Evolutionary conservation across 2,113 vertebrate genomes (phyloP).

Genomic region (Pluvialis apricaria): DNA sequence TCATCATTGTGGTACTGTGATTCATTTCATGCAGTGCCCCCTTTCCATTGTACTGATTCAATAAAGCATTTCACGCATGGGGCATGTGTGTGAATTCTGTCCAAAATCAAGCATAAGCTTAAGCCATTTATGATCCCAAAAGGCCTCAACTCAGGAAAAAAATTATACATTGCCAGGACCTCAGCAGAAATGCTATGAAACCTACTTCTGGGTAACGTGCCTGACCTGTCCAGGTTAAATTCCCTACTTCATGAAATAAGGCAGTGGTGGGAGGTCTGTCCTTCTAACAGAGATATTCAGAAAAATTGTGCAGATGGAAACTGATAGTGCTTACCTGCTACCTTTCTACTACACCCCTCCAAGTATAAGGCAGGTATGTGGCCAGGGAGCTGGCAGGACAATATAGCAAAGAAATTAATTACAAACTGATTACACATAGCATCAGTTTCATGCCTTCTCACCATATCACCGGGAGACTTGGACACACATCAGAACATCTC

Average conservation of each 20-base stretch:
- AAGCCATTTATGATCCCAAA: background rate
- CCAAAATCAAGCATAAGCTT: background rate
- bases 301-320: background rate
- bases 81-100: background rate
- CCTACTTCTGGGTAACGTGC: background rate
- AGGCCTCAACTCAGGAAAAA: background rate
- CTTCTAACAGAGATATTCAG: background rate
- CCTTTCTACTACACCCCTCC: background rate
- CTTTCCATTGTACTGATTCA: background rate
- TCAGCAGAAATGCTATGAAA: background rate
- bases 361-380: background rate
- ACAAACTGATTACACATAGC: background rate
- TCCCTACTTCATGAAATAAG: background rate
- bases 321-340: background rate
- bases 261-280: background rate
- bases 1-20: background rate
- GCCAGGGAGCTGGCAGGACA: background rate
- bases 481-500: background rate
- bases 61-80: background rate
- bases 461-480: background rate
- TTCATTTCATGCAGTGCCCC: background rate
- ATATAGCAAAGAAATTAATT: background rate
- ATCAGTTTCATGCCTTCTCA: background rate
- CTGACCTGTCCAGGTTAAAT: background rate
- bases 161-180: background rate